Evolutionary conservation across 1,140 invertebrate genomes (phyloP).

Genomic region (Physella acuta): DNA sequence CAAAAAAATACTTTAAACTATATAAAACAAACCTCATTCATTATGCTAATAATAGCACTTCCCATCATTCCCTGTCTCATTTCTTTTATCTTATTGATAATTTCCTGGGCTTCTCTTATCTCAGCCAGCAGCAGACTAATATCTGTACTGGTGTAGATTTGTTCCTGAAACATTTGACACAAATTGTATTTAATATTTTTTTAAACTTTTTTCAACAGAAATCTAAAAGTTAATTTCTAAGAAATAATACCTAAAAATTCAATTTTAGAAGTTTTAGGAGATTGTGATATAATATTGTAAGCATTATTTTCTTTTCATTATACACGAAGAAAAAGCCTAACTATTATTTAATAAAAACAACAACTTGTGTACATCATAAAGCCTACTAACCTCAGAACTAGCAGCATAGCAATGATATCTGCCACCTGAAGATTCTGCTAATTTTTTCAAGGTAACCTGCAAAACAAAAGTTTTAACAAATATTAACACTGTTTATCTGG

Average conservation of each 20-base stretch:
- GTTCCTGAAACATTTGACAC: conserved; percentile 40
- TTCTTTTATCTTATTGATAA: conserved; percentile 83
- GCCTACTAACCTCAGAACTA: conserved; percentile 57
- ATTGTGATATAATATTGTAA: no score
- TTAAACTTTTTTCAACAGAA: no score
- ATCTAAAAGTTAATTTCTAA: no score
- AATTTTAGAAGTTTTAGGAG: no score
- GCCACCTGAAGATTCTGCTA: conserved; percentile 54
- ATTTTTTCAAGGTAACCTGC: conserved; percentile 50
- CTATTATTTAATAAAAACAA: no score
- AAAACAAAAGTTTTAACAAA: conserved; percentile 18
- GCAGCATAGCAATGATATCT: conserved; percentile 59
- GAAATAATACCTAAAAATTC: no score
- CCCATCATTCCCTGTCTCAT: conserved; percentile 61
- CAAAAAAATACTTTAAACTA: background rate
- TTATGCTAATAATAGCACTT: conserved; percentile 57
- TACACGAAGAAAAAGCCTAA: no score
- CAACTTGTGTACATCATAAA: no score
- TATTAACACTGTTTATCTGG: background rate
- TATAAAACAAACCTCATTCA: conserved; percentile 53
- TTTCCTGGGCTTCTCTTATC: conserved; percentile 62
- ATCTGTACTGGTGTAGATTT: conserved; percentile 59
- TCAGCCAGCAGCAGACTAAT: conserved; percentile 57
- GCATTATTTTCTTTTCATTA: no score
- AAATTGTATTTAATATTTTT: background rate